Conservation (phyloP, 2,113 vertebrate species). For the Aplodontia rufa region DNA sequence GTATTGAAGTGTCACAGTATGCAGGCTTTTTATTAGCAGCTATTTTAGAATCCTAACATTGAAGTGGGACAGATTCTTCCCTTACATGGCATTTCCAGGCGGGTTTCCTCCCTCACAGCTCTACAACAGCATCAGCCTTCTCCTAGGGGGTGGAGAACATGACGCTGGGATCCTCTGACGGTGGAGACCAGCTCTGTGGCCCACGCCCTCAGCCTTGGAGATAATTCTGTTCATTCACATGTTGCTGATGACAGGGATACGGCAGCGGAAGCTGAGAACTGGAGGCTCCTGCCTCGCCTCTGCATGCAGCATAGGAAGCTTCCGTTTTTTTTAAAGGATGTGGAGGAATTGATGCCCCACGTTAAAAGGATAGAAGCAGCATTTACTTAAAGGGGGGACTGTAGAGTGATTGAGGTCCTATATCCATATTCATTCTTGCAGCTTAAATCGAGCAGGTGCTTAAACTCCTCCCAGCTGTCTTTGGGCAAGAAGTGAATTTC, state of each 20-base stretch:
- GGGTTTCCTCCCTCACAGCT: slow-evolving; percentile 81
- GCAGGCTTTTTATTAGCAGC: slow-evolving; percentile 89
- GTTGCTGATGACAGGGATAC: slow-evolving; percentile 63
- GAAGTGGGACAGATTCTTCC: slow-evolving; percentile 87
- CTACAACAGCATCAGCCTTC: slow-evolving; percentile 76
- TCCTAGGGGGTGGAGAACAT: slow-evolving; percentile 81
- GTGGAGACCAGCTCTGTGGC: slow-evolving; percentile 53
- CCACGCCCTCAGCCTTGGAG: slow-evolving; percentile 73
- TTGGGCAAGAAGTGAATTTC: background rate
- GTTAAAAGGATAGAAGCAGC: background rate
- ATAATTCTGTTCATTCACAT: slow-evolving; percentile 80
- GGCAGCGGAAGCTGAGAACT: slow-evolving; percentile 31
- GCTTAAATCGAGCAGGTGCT: background rate
- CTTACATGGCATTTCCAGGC: slow-evolving; percentile 83
- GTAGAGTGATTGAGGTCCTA: background rate
- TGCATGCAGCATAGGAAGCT: background rate
- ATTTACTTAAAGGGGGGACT: background rate
- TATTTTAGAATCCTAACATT: slow-evolving; percentile 85
- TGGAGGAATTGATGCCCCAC: background rate
- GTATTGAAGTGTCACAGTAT: slow-evolving; percentile 86
- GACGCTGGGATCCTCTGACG: slow-evolving; percentile 79
- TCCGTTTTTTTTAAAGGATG: background rate
- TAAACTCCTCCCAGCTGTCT: background rate
- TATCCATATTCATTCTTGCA: background rate
- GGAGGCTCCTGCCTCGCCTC: background rate